Conservation (phyloP, 2,797 vertebrate species). For the Streptopelia turtur region DNA sequence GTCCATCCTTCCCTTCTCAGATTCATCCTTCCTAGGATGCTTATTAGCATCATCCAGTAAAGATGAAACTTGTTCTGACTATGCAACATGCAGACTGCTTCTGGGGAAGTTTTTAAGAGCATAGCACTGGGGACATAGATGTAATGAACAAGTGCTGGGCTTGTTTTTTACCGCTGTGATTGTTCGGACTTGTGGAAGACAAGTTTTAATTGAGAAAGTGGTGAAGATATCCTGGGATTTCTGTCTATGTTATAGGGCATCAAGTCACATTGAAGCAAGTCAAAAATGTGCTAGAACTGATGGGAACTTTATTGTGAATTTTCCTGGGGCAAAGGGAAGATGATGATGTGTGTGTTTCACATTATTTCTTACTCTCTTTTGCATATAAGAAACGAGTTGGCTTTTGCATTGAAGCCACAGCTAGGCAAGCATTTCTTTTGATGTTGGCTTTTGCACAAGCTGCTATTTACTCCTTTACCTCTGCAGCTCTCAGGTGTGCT, state of each 20-base stretch:
- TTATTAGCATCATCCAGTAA: not conserved
- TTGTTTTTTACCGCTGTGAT: not conserved
- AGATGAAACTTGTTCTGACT: not conserved
- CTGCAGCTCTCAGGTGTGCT: not conserved
- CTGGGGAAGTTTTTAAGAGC: not conserved
- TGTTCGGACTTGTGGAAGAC: not conserved
- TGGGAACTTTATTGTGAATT: not conserved
- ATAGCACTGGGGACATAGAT: not conserved
- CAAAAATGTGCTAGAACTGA: not conserved
- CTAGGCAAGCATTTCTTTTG: not conserved
- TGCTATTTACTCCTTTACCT: not conserved
- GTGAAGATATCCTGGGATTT: not conserved
- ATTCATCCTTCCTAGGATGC: not conserved
- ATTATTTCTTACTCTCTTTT: not conserved
- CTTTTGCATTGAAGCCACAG: not conserved
- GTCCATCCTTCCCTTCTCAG: not conserved
- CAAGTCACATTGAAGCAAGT: not conserved
- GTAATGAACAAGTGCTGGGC: not conserved
- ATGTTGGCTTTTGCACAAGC: not conserved
- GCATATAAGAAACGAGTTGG: not conserved
- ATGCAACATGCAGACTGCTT: not conserved
- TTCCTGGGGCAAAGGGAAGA: not conserved
- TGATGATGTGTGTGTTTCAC: not conserved
- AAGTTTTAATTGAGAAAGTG: not conserved
- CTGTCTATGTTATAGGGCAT: not conserved